phyloP scores from a whole-genome alignment of 2,113 vertebrate species.

The Parotia lawesii region DNA sequence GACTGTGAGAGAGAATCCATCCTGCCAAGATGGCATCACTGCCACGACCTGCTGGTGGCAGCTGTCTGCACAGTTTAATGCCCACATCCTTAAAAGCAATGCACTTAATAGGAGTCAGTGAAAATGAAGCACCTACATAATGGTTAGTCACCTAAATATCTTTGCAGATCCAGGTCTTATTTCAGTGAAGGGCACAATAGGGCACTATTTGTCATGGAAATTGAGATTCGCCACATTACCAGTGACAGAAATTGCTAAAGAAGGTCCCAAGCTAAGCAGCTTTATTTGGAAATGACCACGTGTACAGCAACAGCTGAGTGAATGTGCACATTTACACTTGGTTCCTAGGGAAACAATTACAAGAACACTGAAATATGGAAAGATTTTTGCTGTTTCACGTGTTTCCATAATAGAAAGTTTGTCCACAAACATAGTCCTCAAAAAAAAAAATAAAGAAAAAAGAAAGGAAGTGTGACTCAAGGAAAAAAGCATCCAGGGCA shows the following conservation, averaged over 20 bases:
- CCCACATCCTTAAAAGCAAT: not conserved
- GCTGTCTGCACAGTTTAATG: not conserved
- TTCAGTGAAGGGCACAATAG: not conserved
- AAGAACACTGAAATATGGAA: not conserved
- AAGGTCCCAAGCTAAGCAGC: not conserved
- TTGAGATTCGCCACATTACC: fast-evolving
- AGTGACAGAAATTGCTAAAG: not conserved
- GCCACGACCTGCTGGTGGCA: not conserved
- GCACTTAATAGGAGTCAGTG: not conserved
- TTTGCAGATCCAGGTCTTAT: not conserved
- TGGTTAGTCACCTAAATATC: constrained; percentile 1
- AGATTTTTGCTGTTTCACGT: not conserved
- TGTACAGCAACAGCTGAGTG: not conserved
- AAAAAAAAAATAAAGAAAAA: not conserved
- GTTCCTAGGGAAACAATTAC: not conserved
- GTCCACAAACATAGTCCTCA: not conserved
- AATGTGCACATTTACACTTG: not conserved
- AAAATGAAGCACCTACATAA: not conserved
- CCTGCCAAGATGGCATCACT: not conserved
- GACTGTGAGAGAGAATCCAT: not conserved
- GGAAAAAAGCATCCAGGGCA: not conserved
- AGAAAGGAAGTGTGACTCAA: not conserved
- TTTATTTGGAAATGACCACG: not conserved
- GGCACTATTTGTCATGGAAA: not conserved
- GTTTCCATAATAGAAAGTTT: constrained; percentile 9